Percentiles rank a stretch among this genome's conserved stretches.
These are phyloP conservation scores for Saccostrea cuccullata DNA, from an alignment of 1,140 invertebrate genomes.

Conservation along the genomic window DNA sequence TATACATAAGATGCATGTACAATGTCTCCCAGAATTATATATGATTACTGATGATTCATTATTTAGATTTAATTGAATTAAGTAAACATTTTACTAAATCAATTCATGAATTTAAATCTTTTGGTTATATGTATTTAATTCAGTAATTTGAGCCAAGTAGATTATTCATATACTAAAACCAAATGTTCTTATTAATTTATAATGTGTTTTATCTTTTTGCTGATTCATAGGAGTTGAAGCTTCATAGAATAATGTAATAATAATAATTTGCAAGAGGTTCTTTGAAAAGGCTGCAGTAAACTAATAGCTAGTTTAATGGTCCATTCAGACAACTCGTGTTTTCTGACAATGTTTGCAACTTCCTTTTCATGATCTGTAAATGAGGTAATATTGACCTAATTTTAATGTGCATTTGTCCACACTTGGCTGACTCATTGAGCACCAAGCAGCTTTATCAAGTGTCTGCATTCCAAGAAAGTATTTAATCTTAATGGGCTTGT, in stretches of 20 bases:
- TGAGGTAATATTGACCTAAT: constrained; percentile 27
- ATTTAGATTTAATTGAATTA: constrained; percentile 13
- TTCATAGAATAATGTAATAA: background rate
- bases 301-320: background rate
- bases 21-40: background rate
- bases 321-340: constrained; percentile 9
- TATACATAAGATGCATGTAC: background rate
- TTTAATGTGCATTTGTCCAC: constrained; percentile 24
- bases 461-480: constrained; percentile 34
- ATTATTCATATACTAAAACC: background rate
- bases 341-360: constrained; percentile 14
- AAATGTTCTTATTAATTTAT: background rate
- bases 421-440: constrained; percentile 21
- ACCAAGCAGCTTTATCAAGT: constrained; percentile 3
- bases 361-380: constrained; percentile 27
- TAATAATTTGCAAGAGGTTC: background rate
- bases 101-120: background rate
- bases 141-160: background rate
- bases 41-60: background rate
- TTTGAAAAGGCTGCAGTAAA: background rate
- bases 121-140: background rate
- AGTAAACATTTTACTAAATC: background rate
- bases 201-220: background rate
- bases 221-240: background rate
- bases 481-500: constrained; percentile 30